These are phyloP conservation scores for Homarus americanus DNA, from an alignment of 1,140 invertebrate species.

Conservation along the genomic window DNA sequence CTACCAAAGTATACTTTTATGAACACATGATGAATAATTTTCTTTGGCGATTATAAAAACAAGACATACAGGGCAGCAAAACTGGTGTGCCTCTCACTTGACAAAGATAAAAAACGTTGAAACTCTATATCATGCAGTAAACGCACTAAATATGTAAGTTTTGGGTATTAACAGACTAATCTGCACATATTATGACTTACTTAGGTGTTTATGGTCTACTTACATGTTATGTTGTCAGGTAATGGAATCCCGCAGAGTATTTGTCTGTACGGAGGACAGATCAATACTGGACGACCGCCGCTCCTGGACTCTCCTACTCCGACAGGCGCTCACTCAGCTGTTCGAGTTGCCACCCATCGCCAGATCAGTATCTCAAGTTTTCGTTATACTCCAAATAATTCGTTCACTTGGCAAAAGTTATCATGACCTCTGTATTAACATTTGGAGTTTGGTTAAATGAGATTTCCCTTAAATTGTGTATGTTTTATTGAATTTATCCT, in stretches of 20 bases:
- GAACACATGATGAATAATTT: not conserved
- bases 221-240: not conserved
- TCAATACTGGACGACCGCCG: conserved; percentile 54
- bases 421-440: not conserved
- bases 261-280: conserved; percentile 37
- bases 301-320: conserved; percentile 4
- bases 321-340: conserved; percentile 54
- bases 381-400: not conserved
- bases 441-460: not conserved
- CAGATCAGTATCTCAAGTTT: not conserved
- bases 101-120: not conserved
- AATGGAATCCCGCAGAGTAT: not conserved
- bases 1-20: not conserved
- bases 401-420: not conserved
- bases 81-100: too few species aligned
- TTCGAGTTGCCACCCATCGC: conserved; percentile 30
- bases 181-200: not conserved
- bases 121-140: not conserved
- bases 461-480: not conserved
- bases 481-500: not conserved
- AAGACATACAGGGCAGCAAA: not conserved
- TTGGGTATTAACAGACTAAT: not conserved
- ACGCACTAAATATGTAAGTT: not conserved
- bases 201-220: not conserved
- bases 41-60: not conserved